Conservation (phyloP, 2,797 vertebrate species). For the Natrix natrix region DNA sequence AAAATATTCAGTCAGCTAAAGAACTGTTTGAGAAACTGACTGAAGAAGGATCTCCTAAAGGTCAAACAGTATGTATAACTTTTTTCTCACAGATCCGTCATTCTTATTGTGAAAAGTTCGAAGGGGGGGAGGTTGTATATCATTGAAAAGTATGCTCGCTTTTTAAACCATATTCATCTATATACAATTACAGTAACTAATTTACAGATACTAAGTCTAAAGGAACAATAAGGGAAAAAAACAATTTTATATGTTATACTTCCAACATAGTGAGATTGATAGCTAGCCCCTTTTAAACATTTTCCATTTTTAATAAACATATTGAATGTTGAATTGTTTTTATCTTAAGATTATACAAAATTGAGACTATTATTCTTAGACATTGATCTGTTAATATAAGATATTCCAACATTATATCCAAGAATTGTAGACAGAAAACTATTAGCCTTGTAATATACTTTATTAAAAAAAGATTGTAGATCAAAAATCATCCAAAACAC, state of each 20-base stretch:
- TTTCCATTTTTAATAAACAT: background rate
- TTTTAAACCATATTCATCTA: background rate
- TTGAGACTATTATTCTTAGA: background rate
- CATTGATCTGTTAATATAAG: background rate
- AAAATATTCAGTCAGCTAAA: constrained; percentile 86
- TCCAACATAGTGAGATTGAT: background rate
- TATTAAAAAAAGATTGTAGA: background rate
- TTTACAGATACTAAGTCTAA: background rate
- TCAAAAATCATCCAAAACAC: background rate
- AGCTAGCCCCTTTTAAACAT: background rate
- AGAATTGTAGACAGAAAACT: background rate
- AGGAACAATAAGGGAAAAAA: background rate
- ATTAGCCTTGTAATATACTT: background rate
- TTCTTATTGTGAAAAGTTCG: background rate
- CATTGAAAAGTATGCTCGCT: background rate
- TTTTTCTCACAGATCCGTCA: background rate
- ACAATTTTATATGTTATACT: background rate
- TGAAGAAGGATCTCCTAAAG: constrained; percentile 91
- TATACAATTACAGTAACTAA: background rate
- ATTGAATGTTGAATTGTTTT: background rate
- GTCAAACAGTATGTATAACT: constrained; percentile 81
- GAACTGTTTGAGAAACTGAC: constrained; percentile 90
- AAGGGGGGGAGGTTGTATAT: background rate
- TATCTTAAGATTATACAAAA: background rate
- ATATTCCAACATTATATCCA: background rate